phyloP scores from a whole-genome alignment of 2,113 vertebrate genomes.

The Australoheros scitulus region DNA sequence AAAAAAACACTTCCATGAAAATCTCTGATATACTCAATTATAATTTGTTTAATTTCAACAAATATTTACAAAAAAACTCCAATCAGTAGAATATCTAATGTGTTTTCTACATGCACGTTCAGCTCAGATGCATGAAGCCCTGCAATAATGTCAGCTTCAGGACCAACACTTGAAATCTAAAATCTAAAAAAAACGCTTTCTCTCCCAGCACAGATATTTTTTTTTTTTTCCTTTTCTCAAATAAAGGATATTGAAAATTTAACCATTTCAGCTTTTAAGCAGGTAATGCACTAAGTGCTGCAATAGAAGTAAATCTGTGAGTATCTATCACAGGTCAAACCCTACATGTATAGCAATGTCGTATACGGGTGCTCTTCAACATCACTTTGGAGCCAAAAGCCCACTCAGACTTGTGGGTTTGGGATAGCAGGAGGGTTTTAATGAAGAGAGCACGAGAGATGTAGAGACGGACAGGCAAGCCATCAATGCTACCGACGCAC shows the following conservation, averaged over 20 bases:
- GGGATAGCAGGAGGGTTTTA: constrained; percentile 67
- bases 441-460: constrained; percentile 64
- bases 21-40: background rate
- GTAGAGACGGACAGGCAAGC: constrained; percentile 59
- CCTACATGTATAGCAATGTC: constrained; percentile 67
- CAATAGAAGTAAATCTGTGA: constrained; percentile 48
- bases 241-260: constrained; percentile 59
- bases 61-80: constrained; percentile 5
- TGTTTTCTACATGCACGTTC: background rate
- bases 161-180: constrained; percentile 45
- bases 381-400: constrained; percentile 79
- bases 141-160: constrained; percentile 35
- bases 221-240: constrained; percentile 37
- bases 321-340: constrained; percentile 64
- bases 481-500: constrained; percentile 64
- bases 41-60: background rate
- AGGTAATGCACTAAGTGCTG: constrained; percentile 55
- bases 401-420: constrained; percentile 77
- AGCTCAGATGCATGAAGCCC: constrained; percentile 1
- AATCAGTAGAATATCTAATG: background rate
- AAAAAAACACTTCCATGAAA: background rate
- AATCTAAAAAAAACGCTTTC: background rate
- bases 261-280: constrained; percentile 67
- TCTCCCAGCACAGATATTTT: background rate
- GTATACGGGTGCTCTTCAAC: constrained; percentile 75